Percentiles rank a stretch among this genome's conserved stretches.
Conservation (phyloP, 1,140 invertebrate species). For the Bombus breviceps region DNA sequence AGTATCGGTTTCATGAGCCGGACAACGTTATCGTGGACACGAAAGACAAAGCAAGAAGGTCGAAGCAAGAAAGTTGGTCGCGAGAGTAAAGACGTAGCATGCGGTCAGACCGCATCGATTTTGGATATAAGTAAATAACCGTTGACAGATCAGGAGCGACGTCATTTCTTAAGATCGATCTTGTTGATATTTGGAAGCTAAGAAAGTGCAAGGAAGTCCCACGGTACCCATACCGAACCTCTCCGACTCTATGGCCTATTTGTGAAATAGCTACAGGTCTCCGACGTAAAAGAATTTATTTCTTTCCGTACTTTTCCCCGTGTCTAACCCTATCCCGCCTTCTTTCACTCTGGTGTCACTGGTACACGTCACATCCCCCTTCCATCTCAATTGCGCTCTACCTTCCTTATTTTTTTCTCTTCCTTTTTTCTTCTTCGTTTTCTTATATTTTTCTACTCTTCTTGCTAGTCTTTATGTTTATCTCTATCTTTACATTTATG, state of each 20-base stretch:
- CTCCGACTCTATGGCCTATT: slow-evolving; percentile 64
- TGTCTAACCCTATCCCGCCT: slow-evolving; percentile 14
- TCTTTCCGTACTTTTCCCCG: not conserved
- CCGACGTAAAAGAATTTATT: slow-evolving; percentile 60
- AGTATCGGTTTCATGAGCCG: not conserved
- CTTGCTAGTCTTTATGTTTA: no score
- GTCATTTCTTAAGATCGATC: slow-evolving; percentile 35
- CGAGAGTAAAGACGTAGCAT: not conserved
- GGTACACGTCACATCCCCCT: not conserved
- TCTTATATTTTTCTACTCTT: no score
- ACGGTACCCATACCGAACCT: slow-evolving; percentile 60
- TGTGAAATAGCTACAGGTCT: slow-evolving; percentile 52
- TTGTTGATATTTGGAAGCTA: slow-evolving; percentile 49
- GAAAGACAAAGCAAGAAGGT: not conserved
- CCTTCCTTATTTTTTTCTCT: no score
- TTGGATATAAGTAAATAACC: slow-evolving; percentile 65
- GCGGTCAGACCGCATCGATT: slow-evolving; percentile 51
- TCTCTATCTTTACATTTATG: no score
- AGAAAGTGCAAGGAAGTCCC: slow-evolving; percentile 62
- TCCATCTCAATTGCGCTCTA: no score
- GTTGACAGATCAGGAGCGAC: slow-evolving; percentile 29
- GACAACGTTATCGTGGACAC: not conserved
- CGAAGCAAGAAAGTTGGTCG: not conserved
- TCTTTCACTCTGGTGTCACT: not conserved
- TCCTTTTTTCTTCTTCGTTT: not conserved